Base-by-base conservation (phyloP, 2,888 invertebrate genomes). In the Acleris laterana region DNA sequence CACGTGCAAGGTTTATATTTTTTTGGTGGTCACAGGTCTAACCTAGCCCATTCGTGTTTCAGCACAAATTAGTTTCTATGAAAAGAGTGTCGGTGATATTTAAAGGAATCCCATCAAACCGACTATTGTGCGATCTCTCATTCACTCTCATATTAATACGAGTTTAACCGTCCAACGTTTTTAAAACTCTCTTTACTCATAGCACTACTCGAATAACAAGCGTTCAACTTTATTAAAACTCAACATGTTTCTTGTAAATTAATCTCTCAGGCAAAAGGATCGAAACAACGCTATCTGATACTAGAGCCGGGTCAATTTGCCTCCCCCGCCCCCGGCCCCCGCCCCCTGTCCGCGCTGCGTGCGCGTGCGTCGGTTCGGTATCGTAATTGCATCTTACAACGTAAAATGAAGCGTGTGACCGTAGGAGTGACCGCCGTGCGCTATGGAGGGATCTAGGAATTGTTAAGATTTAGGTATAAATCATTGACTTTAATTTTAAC, bases 381-480 rank as follows among this genome's bases (percentile, higher is more conserved):
- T 88, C 89, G 80, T 89, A 89, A 89, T 90, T 87, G 82, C 82
- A 86, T 86, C 85, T 80, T 72, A 70, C 67, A 69, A 69, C 66
- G 71, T 68, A 68, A 73, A 70, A 73, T 70, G 70, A 72, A 71
- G 72, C 70, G 72, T 70, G 72, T 63, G 62, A 63, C 64, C 70
- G 38, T 13, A 4, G 38, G 38, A 69, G 59, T 70, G 68, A 68
- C 66, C 62, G 32, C 20, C 25, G 69, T 71, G 69, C 51, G 20
- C 38, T 62, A 57, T 67, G 17, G 16, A 46, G 38, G 38, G 4
- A 38, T 38, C 38, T 38, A 38, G 38, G 32, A 11, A 32, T 32
- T 7, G 32, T 6, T 1, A 9, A 32, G 7, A 5, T 1, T 7
- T 9, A 32, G 0, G 7, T 9, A n/a, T n/a, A n/a, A n/a, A n/a